These are phyloP conservation scores for Melieria crassipennis DNA, from an alignment of 2,888 invertebrate species.

Conservation along the genomic window DNA sequence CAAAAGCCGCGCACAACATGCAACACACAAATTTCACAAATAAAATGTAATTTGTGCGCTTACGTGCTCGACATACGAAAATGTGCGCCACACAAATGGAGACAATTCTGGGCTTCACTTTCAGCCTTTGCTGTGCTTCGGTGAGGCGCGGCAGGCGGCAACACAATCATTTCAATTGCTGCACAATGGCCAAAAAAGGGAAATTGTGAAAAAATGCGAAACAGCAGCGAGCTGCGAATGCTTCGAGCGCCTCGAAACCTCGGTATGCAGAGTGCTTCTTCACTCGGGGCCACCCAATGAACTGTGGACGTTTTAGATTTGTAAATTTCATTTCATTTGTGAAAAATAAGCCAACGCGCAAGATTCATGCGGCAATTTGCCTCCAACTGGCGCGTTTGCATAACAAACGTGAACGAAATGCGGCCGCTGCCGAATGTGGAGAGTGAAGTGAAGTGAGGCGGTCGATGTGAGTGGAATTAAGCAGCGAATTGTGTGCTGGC, in stretches of 20 bases:
- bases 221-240: neutral
- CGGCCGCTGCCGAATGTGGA: neutral
- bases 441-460: constrained; percentile 1
- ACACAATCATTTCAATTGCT: no score
- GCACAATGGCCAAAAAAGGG: neutral
- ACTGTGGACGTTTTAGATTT: neutral
- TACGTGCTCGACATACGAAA: no score
- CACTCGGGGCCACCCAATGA: neutral
- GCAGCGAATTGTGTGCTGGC: neutral
- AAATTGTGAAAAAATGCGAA: neutral
- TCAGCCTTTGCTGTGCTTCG: no score
- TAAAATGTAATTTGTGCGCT: no score
- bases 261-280: no score
- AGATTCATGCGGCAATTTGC: no score
- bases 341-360: neutral
- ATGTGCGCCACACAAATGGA: no score
- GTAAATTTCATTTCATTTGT: constrained; percentile 15
- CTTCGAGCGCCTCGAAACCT: neutral
- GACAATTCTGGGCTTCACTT: no score
- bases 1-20: no score
- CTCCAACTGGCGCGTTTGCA: constrained; percentile 6
- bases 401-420: constrained; percentile 12
- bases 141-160: no score
- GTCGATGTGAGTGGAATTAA: neutral
- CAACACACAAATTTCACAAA: no score